Base-by-base conservation (phyloP, 1,140 invertebrate species). In the Harpegnathos saltator region DNA sequence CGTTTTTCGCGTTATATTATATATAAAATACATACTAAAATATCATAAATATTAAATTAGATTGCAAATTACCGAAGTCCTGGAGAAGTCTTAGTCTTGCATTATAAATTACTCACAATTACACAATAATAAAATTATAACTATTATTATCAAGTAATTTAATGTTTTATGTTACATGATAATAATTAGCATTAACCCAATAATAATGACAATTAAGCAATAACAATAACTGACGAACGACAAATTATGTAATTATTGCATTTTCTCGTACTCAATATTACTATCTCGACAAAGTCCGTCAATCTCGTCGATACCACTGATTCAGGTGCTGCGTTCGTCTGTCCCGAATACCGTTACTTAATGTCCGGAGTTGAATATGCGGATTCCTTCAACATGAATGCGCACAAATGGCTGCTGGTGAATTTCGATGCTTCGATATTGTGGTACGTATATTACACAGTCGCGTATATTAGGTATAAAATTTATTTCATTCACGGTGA, bases 341-440 rank as follows among this genome's bases (percentile, higher is more conserved):
- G 98, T 92, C 98, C 98, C 0, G 98, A 99, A 94, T 98, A 97
- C 91, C 96, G 97, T 85, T 94, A 97, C 85, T 93, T 97, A 0
- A 96, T 98, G 94, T 95, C 96, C 82, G 98, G 98, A 0, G 93
- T 99, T 9, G 96, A 99, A 89, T 96, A 95, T 77, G 97, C 96
- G 0, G 96, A 98, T 87, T 99, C 98, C 0, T 97, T 99, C 83
- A 98, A 98, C 92, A 96, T 98, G 73, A 99, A 99, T 92, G 96
- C 97, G 0, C 98, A 99, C 90, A 99, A 99, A 94, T 99, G 98
- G 97, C 95, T 99, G 93, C 94, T 98, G 26, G 96, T 98, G 0
- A 98, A 98, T 91, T 99, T 99, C 84, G 98, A 99, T 91, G 98
- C 98, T 91, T 98, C 98, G 0, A 96, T 96, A 3, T 95, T 98